Evolutionary conservation across 2,888 invertebrate genomes (phyloP), one percentile per base, ranked within the genome.

Genomic region (Alviniconcha strummeri): DNA sequence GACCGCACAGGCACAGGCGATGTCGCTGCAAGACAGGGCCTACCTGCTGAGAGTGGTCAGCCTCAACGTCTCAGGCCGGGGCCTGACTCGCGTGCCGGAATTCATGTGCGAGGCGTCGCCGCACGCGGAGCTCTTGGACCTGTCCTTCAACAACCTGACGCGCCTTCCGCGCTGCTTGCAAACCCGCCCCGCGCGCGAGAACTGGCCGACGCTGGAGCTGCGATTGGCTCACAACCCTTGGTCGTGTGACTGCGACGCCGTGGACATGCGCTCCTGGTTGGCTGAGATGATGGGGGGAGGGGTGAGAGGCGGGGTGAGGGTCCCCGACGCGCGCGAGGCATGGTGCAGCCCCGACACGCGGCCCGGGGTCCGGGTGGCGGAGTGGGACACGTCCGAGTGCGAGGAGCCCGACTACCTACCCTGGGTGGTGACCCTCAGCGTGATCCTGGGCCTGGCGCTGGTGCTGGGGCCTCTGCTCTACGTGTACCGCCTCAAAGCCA

Each of bases 171-270:
- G 15, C n/a, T 82, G 82, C 60, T 77, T 82, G 54, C 76, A 69
- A 13, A 64, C 77, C 17, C 64, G 82, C n/a, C n/a, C 77, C 67
- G n/a, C 8, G 9, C 36, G 36, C 36, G 57, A 57, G 57, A 13
- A 55, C 11, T 67, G 54, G 56, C 52, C 82, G 5, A n/a, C 55
- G 5, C 77, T 82, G 13, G 60, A 64, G n/a, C n/a, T 82, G 57
- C 60, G 60, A 54, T 19, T 82, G 77, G 82, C 77, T 69, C 52
- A 56, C 19, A 82, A 82, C 77, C 77, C 77, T 0, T 82, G 82
- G 82, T 64, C 76, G 17, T 82, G 82, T 67, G 76, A 76, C 82
- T 82, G 82, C 13, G 77, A 82, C 6, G 75, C 19, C n/a, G 77
- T 69, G 54, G 54, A 17, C 36, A 17, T 82, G 77, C 67, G 64